Conservation (phyloP, 2,888 invertebrate genomes). For the Parnassius apollo region DNA sequence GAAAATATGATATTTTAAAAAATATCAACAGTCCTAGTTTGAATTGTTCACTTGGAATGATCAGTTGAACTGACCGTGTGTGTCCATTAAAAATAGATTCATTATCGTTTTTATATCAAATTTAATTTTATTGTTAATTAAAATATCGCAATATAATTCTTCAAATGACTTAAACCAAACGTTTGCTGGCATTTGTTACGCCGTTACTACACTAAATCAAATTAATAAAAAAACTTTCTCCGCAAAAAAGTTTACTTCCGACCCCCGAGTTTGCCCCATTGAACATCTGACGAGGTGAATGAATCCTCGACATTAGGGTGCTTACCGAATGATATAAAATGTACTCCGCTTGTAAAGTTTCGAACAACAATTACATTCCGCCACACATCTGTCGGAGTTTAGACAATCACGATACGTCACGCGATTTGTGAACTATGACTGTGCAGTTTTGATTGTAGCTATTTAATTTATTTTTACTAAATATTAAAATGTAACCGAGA, state of each 20-base stretch:
- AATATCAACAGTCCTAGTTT: no score
- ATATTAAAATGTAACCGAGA: neutral
- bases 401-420: constrained; percentile 81
- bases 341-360: constrained; percentile 65
- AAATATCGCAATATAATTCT: neutral
- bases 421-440: constrained; percentile 53
- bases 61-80: no score
- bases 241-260: constrained; percentile 64
- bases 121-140: neutral
- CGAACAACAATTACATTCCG: constrained; percentile 77
- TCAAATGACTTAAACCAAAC: neutral
- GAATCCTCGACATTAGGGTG: constrained; percentile 65
- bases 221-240: constrained; percentile 54
- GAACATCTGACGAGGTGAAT: constrained; percentile 80
- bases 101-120: no score
- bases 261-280: constrained; percentile 63
- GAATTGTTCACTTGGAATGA: no score
- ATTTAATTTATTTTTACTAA: no score
- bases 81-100: no score
- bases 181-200: constrained; percentile 31
- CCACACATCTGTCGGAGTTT: constrained; percentile 79
- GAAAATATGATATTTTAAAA: no score
- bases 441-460: constrained; percentile 38
- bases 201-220: constrained; percentile 59
- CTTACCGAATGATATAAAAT: constrained; percentile 68